Percentiles rank a stretch among this genome's conserved stretches.
These are phyloP conservation scores for Dasypogon diadema DNA, from an alignment of 2,888 invertebrate species.

Conservation along the genomic window DNA sequence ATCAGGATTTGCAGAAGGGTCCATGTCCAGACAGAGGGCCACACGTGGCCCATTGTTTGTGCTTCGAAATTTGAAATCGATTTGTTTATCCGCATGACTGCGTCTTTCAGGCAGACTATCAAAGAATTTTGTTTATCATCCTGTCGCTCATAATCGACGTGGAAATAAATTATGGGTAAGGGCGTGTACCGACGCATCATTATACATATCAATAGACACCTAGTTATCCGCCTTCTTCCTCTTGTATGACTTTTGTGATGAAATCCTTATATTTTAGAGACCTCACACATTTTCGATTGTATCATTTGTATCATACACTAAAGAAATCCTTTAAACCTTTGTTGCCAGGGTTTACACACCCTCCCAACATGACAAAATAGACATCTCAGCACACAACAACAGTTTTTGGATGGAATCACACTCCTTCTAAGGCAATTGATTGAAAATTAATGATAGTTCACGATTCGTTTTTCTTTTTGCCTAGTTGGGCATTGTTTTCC, in stretches of 20 bases:
- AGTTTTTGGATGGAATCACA: conserved; percentile 3
- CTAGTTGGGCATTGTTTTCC: too few species aligned
- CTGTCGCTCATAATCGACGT: conserved; percentile 7
- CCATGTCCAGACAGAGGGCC: not conserved
- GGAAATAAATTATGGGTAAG: conserved; percentile 19
- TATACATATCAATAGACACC: conserved; percentile 38
- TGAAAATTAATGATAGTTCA: not conserved
- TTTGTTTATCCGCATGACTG: conserved; percentile 45
- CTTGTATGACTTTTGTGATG: not conserved
- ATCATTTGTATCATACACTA: conserved; percentile 22
- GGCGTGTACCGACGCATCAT: conserved; percentile 15
- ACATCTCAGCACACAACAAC: not conserved
- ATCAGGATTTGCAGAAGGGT: conserved; percentile 2
- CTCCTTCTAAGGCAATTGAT: not conserved
- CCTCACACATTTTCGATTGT: conserved; percentile 27
- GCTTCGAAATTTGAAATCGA: conserved; percentile 33
- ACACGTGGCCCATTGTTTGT: conserved; percentile 42
- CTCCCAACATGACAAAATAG: conserved; percentile 16
- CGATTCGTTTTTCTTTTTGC: not conserved
- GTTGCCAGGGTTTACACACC: conserved; percentile 13
- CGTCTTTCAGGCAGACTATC: conserved; percentile 1
- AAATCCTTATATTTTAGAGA: conserved; percentile 12
- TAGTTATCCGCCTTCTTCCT: conserved; percentile 23
- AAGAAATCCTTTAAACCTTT: conserved; percentile 36
- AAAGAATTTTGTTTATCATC: conserved; percentile 38